phyloP scores from a whole-genome alignment of 2,888 invertebrate species.

The Sarcophaga subvicina region DNA sequence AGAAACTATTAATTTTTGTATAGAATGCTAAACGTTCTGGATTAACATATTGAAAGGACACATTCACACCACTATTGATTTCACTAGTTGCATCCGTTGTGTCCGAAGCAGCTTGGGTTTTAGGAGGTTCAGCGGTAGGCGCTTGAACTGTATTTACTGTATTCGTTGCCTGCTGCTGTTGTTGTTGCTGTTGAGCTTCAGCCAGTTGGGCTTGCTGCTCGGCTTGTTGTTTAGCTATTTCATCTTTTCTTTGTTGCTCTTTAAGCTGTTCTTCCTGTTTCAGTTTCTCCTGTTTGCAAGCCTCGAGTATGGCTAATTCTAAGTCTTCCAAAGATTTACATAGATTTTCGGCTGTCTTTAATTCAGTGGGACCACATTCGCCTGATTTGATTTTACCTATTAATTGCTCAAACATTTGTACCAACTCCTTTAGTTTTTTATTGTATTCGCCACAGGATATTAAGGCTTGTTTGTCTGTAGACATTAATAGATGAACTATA shows the following conservation, averaged over 20 bases:
- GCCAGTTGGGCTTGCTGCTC: constrained; percentile 42
- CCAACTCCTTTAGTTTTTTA: constrained; percentile 79
- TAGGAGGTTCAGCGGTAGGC: not conserved
- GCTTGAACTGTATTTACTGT: not conserved
- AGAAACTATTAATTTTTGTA: constrained; percentile 83
- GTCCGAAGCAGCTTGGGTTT: not conserved
- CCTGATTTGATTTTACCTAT: constrained; percentile 78
- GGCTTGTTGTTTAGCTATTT: constrained; percentile 54
- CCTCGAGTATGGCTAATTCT: constrained; percentile 77
- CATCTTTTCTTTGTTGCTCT: constrained; percentile 68
- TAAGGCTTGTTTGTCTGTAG: constrained; percentile 80
- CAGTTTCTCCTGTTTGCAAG: constrained; percentile 73
- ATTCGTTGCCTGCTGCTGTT: constrained; percentile 56
- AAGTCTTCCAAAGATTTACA: constrained; percentile 81
- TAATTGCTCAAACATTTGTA: constrained; percentile 76
- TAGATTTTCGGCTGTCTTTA: constrained; percentile 83
- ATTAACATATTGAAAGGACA: constrained; percentile 82
- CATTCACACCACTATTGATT: not conserved
- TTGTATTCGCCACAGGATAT: constrained; percentile 79
- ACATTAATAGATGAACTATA: constrained; percentile 82
- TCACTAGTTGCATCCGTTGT: not conserved
- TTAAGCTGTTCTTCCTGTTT: constrained; percentile 52
- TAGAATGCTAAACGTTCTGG: constrained; percentile 83
- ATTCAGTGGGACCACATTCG: constrained; percentile 83
- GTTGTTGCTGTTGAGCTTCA: constrained; percentile 23